Conservation (phyloP, 2,113 vertebrate genomes). For the Pygoscelis adeliae region DNA sequence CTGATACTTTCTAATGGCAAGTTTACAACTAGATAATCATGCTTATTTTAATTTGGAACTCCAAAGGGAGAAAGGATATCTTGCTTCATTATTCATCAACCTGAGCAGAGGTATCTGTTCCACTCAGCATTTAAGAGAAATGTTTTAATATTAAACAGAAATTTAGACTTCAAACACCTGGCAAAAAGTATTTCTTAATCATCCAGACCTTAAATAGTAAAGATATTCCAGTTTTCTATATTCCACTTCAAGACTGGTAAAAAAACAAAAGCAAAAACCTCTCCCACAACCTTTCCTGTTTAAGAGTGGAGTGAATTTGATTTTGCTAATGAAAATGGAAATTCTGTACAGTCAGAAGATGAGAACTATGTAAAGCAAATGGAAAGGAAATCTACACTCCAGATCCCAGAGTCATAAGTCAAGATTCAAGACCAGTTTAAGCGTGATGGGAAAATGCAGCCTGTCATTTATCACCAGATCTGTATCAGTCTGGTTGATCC, state of each 20-base stretch:
- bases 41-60: not conserved
- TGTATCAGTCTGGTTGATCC: not conserved
- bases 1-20: not conserved
- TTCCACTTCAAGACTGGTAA: not conserved
- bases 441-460: not conserved
- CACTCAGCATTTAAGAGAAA: not conserved
- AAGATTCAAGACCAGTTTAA: not conserved
- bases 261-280: not conserved
- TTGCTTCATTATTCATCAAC: not conserved
- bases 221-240: not conserved
- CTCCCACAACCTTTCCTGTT: not conserved
- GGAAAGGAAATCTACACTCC: not conserved
- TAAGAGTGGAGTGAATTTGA: not conserved
- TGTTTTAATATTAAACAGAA: not conserved
- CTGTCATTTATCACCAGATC: not conserved
- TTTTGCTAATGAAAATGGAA: not conserved
- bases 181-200: not conserved
- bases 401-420: not conserved
- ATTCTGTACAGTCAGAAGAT: not conserved
- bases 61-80: not conserved
- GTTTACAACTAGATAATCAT: not conserved
- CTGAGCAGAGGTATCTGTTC: not conserved
- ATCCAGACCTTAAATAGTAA: not conserved
- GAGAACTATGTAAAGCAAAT: not conserved
- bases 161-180: not conserved